phyloP scores from a whole-genome alignment of 1,140 invertebrate genomes.

The Luehdorfia chinensis region DNA sequence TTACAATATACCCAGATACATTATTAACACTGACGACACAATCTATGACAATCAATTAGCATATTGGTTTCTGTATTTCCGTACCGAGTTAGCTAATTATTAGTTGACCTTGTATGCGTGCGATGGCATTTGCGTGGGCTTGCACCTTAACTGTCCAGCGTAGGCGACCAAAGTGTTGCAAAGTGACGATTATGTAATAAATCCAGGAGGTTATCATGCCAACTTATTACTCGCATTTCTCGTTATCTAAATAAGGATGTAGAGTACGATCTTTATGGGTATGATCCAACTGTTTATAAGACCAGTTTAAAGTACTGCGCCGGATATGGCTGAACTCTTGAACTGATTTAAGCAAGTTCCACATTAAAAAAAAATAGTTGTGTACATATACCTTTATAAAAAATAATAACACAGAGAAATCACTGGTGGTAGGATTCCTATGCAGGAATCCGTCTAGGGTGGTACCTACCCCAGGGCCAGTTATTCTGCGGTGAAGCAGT shows the following conservation, averaged over 20 bases:
- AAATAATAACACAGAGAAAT: no score
- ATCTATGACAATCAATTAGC: neutral
- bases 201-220: constrained; percentile 20
- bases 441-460: no score
- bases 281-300: neutral
- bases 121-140: constrained; percentile 4
- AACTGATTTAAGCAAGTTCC: neutral
- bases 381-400: no score
- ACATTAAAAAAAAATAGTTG: no score
- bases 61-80: neutral
- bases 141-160: constrained; percentile 1
- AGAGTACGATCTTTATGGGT: constrained; percentile 11
- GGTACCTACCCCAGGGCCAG: no score
- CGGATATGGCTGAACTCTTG: constrained; percentile 6
- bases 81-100: neutral
- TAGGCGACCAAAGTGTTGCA: constrained; percentile 15
- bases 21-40: no score
- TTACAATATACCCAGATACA: no score
- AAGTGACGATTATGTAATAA: constrained; percentile 23
- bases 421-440: no score
- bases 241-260: constrained; percentile 16
- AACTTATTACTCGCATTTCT: constrained; percentile 16
- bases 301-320: constrained; percentile 5
- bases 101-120: neutral
- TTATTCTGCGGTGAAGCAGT: no score